Conservation (phyloP, 2,113 vertebrate species). For the Trinectes maculatus region DNA sequence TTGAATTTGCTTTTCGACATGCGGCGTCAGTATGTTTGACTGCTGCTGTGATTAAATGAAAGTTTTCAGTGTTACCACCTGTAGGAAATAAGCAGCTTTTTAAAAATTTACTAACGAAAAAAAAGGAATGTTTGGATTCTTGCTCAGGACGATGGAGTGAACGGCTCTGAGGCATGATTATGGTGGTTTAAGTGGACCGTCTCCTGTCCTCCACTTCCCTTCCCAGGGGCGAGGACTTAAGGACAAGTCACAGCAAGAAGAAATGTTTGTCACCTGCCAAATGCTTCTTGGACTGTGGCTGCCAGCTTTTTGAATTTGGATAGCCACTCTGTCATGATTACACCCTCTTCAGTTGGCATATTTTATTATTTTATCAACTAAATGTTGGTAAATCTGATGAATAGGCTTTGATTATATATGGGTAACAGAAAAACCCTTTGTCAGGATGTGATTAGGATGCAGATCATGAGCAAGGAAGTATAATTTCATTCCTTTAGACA, state of each 20-base stretch:
- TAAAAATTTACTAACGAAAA: conserved; percentile 11
- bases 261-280: conserved; percentile 36
- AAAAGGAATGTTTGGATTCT: conserved; percentile 4
- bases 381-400: not conserved
- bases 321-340: conserved; percentile 15
- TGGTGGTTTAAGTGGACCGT: conserved; percentile 53
- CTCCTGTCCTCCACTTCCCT: conserved; percentile 52
- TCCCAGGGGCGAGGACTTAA: conserved; percentile 38
- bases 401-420: not conserved
- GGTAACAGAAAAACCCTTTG: not conserved
- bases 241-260: conserved; percentile 67
- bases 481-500: not conserved
- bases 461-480: not conserved
- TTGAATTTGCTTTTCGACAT: conserved; percentile 56
- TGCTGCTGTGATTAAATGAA: conserved; percentile 41
- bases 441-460: not conserved
- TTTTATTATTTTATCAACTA: conserved; percentile 6
- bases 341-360: conserved; percentile 13
- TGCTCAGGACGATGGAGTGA: conserved; percentile 27
- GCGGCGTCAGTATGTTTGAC: conserved; percentile 14
- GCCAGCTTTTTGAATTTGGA: conserved; percentile 44
- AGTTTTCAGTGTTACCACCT: conserved; percentile 25
- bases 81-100: conserved; percentile 22
- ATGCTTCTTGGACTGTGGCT: conserved; percentile 32
- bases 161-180: conserved; percentile 56